Conservation (phyloP, 2,113 vertebrate genomes). For the Brachypteracias leptosomus region DNA sequence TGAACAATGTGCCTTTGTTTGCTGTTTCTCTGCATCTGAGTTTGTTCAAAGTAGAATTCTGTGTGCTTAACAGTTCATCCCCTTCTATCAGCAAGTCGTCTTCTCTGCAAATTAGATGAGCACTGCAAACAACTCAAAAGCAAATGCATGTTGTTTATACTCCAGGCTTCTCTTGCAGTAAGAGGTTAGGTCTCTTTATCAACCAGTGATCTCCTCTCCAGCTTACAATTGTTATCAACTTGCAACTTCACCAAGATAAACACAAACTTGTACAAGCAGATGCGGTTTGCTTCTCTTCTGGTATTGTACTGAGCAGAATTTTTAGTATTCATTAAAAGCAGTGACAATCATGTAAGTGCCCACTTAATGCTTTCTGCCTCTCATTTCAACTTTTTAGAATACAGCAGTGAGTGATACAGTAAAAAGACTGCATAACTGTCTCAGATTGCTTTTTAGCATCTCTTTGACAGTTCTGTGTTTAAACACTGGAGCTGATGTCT, state of each 20-base stretch:
- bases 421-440: constrained; percentile 48
- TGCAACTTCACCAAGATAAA: not conserved
- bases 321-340: constrained; percentile 51
- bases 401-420: constrained; percentile 42
- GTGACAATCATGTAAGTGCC: constrained; percentile 63
- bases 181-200: not conserved
- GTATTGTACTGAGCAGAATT: not conserved
- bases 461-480: constrained; percentile 72
- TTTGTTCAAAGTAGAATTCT: not conserved
- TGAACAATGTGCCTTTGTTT: not conserved
- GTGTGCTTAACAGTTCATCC: not conserved
- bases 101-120: not conserved
- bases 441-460: constrained; percentile 68
- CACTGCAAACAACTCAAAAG: not conserved
- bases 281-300: not conserved
- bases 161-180: not conserved
- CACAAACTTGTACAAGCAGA: not conserved
- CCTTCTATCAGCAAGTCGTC: not conserved
- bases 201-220: not conserved
- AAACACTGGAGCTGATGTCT: constrained; percentile 60
- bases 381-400: constrained; percentile 51
- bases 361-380: constrained; percentile 54
- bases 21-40: not conserved
- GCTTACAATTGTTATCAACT: not conserved
- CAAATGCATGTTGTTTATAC: not conserved